Conservation (phyloP, 2,888 invertebrate genomes). For the Mythimna loreyi region DNA sequence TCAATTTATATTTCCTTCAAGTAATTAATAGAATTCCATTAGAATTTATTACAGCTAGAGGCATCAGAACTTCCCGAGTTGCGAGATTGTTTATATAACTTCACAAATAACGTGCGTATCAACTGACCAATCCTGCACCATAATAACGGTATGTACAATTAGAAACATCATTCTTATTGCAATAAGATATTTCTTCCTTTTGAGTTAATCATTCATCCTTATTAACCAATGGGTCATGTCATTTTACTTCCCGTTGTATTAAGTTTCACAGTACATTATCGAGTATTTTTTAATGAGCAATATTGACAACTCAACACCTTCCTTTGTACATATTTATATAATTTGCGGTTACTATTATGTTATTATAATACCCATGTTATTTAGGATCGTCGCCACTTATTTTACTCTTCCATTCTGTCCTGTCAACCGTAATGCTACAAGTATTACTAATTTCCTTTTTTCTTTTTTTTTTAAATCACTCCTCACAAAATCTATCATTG, state of each 20-base stretch:
- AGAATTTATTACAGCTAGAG: slow-evolving; percentile 43
- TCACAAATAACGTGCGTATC: slow-evolving; percentile 13
- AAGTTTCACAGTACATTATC: not conserved
- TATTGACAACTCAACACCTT: not conserved
- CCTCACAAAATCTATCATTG: no score
- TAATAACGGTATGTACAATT: slow-evolving; percentile 24
- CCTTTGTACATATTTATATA: no score
- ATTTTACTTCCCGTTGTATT: not conserved
- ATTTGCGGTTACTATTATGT: no score
- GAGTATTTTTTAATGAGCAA: not conserved
- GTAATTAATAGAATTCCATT: slow-evolving; percentile 41
- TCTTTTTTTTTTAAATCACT: no score
- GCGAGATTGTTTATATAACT: slow-evolving; percentile 32
- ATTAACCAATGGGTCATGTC: not conserved
- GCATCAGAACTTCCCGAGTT: slow-evolving; percentile 24
- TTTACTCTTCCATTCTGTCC: no score
- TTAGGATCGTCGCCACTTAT: no score
- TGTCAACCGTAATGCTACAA: no score
- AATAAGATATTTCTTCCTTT: slow-evolving; percentile 18
- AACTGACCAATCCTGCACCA: not conserved
- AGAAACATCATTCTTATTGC: slow-evolving; percentile 16
- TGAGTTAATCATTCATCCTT: slow-evolving; percentile 1
- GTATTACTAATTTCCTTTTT: no score
- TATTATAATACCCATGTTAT: no score
- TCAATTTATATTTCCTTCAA: slow-evolving; percentile 56